Evolutionary conservation across 2,113 vertebrate species (phyloP).

Genomic region (Grus americana): DNA sequence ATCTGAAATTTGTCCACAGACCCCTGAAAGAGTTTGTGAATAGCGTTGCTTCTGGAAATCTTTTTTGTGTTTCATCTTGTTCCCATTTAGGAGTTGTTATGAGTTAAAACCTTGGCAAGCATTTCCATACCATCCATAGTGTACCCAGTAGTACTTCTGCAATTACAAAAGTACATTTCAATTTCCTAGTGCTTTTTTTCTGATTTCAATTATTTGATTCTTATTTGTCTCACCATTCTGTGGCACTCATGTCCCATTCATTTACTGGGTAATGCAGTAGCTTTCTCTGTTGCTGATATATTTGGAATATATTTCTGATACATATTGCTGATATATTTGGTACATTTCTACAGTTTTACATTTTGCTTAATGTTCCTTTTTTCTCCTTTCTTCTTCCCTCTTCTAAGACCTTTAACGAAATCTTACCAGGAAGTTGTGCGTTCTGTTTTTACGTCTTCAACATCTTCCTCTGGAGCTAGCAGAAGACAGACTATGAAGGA

Average conservation of each 20-base stretch:
- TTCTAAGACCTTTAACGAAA: conserved; percentile 87
- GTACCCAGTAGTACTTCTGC: background rate
- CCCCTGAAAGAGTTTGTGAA: background rate
- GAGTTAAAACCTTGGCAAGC: background rate
- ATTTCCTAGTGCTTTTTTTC: background rate
- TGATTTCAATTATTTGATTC: background rate
- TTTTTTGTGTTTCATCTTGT: background rate
- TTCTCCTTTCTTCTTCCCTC: background rate
- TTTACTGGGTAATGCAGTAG: background rate
- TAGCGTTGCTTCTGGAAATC: background rate
- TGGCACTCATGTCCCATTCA: background rate
- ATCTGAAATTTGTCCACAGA: background rate
- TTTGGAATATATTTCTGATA: background rate
- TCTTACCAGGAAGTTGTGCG: conserved; percentile 90
- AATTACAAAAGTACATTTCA: background rate
- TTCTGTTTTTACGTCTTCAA: conserved; percentile 86
- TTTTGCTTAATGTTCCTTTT: background rate
- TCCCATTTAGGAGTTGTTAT: background rate
- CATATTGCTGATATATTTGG: background rate
- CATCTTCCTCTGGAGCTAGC: conserved; percentile 78
- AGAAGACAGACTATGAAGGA: conserved; percentile 92
- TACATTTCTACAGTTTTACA: background rate
- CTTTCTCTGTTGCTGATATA: background rate
- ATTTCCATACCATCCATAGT: background rate
- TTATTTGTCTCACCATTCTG: background rate